These are phyloP conservation scores for Danio jaintianensis DNA, from an alignment of 2,797 vertebrate species.

Conservation along the genomic window DNA sequence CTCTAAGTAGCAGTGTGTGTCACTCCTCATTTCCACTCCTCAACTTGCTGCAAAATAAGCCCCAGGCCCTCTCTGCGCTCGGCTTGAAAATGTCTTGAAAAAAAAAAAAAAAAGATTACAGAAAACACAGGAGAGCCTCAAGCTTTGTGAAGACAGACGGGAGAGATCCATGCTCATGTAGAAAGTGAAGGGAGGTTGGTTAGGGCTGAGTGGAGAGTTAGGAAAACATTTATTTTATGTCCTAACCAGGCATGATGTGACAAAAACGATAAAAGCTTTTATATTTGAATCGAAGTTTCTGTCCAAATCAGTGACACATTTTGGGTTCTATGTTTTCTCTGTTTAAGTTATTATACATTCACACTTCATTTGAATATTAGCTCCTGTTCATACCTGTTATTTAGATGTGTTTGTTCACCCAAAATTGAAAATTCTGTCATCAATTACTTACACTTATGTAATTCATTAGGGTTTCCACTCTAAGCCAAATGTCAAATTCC, in stretches of 20 bases:
- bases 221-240: neutral
- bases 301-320: neutral
- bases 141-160: constrained; percentile 42
- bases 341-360: too few relatives aligned
- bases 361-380: neutral
- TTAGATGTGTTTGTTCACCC: neutral
- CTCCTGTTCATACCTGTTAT: too few relatives aligned
- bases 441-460: neutral
- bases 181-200: neutral
- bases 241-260: constrained; percentile 1
- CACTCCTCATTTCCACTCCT: constrained; percentile 69
- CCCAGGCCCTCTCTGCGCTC: constrained; percentile 53
- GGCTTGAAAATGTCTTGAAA: constrained; percentile 73
- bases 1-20: constrained; percentile 59
- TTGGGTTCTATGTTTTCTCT: neutral
- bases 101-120: constrained; percentile 69
- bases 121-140: constrained; percentile 70
- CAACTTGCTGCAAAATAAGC: constrained; percentile 59
- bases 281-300: neutral
- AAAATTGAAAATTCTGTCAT: neutral
- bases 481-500: too few relatives aligned
- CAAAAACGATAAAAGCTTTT: neutral
- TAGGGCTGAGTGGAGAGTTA: constrained; percentile 8
- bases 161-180: constrained; percentile 9
- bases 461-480: too few relatives aligned